Percentiles rank a stretch among this genome's conserved stretches.
These are phyloP conservation scores for Platyura marginata DNA, from an alignment of 1,140 invertebrate species.

Conservation along the genomic window DNA sequence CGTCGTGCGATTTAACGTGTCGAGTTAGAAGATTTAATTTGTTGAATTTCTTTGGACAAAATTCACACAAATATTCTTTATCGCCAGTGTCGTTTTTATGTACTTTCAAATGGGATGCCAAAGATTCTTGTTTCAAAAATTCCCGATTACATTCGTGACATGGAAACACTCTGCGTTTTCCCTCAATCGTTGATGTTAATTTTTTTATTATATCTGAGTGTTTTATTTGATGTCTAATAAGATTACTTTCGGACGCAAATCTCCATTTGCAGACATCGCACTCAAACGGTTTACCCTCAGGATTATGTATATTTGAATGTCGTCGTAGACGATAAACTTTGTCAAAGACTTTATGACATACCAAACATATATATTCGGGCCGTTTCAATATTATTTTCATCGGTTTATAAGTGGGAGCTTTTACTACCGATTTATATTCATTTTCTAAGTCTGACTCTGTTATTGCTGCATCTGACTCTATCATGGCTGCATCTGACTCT, in stretches of 20 bases:
- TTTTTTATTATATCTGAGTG: slow-evolving; percentile 2
- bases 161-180: not conserved
- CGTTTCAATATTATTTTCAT: not conserved
- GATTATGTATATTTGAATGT: slow-evolving; percentile 34
- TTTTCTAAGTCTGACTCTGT: too few relatives aligned
- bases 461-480: not conserved
- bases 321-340: slow-evolving; percentile 7
- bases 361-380: not conserved
- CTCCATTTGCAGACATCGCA: slow-evolving; percentile 34
- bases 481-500: not conserved
- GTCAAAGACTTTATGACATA: not conserved
- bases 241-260: slow-evolving; percentile 29
- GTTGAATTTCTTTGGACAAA: slow-evolving; percentile 29
- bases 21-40: slow-evolving; percentile 30
- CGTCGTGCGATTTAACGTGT: slow-evolving; percentile 29
- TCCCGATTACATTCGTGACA: slow-evolving; percentile 18
- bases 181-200: too few relatives aligned
- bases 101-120: slow-evolving; percentile 26
- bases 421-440: not conserved
- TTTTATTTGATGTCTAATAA: slow-evolving; percentile 5
- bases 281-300: slow-evolving; percentile 32
- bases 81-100: slow-evolving; percentile 23
- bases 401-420: not conserved
- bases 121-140: slow-evolving; percentile 22
- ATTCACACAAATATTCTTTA: slow-evolving; percentile 24